Evolutionary conservation across 1,140 invertebrate genomes (phyloP), one percentile per base, ranked within the genome.

Genomic region (Nasonia longicornis): DNA sequence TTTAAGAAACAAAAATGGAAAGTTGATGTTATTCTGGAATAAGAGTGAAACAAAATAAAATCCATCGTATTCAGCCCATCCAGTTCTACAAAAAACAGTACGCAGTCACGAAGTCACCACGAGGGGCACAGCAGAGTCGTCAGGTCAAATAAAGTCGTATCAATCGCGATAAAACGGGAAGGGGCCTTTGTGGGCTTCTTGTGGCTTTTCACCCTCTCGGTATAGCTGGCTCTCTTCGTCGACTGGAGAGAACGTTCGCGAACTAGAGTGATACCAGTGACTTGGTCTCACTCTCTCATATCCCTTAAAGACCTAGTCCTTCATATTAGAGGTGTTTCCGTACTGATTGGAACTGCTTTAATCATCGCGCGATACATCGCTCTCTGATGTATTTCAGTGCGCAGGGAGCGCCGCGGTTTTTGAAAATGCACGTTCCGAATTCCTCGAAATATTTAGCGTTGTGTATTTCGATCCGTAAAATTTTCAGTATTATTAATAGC

Each of bases 71-170:
- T 35, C 31, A 35, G 31, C 3, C 2, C 3, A 35, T 35, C 31
- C 4, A 6, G 31, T 35, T 35, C 4, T 35, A 3, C 31, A 35
- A 35, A 35, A 35, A 35, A 3, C 31, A 35, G 31, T 35, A 35
- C 31, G 31, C 3, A 35, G 31, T 3, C 31, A 35, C 31, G 2
- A 26, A 35, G 31, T 48, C 45, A 14, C 2, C 14, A 48, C 45
- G 45, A 0, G 63, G 16, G 2, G 20, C 14, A n/a, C 20, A 64
- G 63, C 3, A n/a, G 63, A 64, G 6, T 64, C n/a, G 1, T n/a
- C 26, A 29, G 64, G n/a, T 12, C 67, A 38, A 70, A 70, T 70
- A 12, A 70, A 70, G 67, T 38, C 67, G 31, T 70, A 70, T 70
- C 31, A 70, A 70, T 70, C 16, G 14, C 31, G 16, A 38, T 16